A percentile compares a stretch with the other conserved stretches of the same genome.
These are phyloP conservation scores for Stenopsyche tienmushanensis DNA, from an alignment of 1,140 invertebrate species.

Conservation along the genomic window DNA sequence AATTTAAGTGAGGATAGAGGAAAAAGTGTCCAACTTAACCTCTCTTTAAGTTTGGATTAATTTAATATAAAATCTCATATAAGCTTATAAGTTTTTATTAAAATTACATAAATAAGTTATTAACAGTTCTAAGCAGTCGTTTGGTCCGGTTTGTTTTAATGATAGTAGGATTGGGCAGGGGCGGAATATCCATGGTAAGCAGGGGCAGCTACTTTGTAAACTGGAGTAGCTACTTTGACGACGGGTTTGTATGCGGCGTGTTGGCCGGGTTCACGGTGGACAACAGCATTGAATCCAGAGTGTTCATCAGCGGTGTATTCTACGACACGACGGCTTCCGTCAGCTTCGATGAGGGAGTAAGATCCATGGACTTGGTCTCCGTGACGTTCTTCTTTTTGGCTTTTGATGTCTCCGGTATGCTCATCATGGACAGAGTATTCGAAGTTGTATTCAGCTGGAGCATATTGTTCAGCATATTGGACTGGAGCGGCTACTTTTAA, in stretches of 20 bases:
- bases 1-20: no score
- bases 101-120: neutral
- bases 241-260: conserved; percentile 48
- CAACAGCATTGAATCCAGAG: conserved; percentile 69
- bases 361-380: conserved; percentile 61
- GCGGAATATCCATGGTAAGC: conserved; percentile 24
- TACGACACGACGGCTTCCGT: conserved; percentile 69
- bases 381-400: conserved; percentile 61
- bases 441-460: conserved; percentile 55
- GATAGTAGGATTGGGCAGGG: conserved; percentile 30
- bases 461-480: conserved; percentile 42
- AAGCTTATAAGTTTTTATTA: no score
- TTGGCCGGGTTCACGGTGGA: conserved; percentile 61
- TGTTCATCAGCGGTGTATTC: conserved; percentile 73
- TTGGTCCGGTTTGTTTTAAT: no score
- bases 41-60: no score
- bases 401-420: conserved; percentile 62
- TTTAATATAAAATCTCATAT: no score
- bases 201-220: conserved; percentile 5
- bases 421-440: conserved; percentile 59
- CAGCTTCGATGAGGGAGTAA: conserved; percentile 63
- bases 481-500: conserved; percentile 43
- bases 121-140: neutral
- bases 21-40: no score
- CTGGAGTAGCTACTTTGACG: neutral